Percentiles rank a stretch among this genome's conserved stretches.
Evolutionary conservation across 2,888 invertebrate genomes (phyloP).

Genomic region (Lomographa bimaculata): DNA sequence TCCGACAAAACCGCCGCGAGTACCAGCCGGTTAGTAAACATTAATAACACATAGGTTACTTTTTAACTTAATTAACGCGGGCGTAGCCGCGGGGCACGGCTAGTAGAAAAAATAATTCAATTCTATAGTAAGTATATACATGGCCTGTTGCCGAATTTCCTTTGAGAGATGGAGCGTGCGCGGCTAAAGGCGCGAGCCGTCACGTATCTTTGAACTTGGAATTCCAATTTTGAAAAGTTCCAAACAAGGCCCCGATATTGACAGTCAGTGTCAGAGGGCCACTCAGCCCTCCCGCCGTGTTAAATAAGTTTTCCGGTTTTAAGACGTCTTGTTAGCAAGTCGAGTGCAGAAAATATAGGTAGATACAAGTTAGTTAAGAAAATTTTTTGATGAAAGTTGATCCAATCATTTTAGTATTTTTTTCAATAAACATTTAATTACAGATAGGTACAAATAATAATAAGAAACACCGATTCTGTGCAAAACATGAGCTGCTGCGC

Average conservation of each 20-base stretch:
- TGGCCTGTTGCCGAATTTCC: constrained; percentile 77
- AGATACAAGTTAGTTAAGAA: neutral
- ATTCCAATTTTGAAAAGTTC: constrained; percentile 83
- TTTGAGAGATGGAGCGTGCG: constrained; percentile 78
- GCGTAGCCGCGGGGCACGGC: no score
- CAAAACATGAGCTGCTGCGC: no score
- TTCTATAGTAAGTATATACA: constrained; percentile 75
- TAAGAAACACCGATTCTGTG: no score
- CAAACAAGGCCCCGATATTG: constrained; percentile 76
- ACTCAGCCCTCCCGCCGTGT: constrained; percentile 53
- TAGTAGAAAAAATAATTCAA: constrained; percentile 80
- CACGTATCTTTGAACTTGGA: constrained; percentile 79
- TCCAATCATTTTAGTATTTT: no score
- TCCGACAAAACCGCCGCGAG: no score
- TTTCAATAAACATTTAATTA: no score
- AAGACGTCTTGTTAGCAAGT: constrained; percentile 27
- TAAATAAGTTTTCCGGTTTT: constrained; percentile 45
- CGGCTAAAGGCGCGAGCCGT: constrained; percentile 63
- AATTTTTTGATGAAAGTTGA: no score
- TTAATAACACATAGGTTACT: no score
- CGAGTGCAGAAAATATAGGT: neutral
- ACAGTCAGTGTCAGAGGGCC: constrained; percentile 75
- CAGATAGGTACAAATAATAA: no score
- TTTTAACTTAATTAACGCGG: no score
- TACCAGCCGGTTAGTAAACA: no score